These are phyloP conservation scores for Barnardius zonarius DNA, from an alignment of 2,113 vertebrate species.

Conservation along the genomic window DNA sequence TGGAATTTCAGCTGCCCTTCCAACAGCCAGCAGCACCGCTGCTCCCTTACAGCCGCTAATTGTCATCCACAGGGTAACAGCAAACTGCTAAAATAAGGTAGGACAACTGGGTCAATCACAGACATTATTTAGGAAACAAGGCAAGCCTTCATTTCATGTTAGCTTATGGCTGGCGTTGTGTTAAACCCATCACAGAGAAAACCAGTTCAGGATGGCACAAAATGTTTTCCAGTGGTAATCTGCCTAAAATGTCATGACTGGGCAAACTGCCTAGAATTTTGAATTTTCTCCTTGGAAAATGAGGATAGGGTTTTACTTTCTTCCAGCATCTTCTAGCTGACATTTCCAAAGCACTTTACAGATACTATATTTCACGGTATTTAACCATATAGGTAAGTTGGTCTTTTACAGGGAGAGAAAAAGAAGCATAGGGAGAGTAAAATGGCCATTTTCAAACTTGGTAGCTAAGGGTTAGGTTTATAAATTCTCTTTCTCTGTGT, in stretches of 20 bases:
- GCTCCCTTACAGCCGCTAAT: background rate
- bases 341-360: background rate
- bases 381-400: background rate
- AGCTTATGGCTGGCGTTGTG: background rate
- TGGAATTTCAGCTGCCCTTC: constrained; percentile 49
- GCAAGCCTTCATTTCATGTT: background rate
- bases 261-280: background rate
- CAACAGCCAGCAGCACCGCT: background rate
- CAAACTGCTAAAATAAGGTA: background rate
- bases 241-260: background rate
- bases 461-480: background rate
- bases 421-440: background rate
- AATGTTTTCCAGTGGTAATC: background rate
- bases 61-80: background rate
- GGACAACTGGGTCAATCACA: background rate
- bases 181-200: background rate
- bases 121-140: background rate
- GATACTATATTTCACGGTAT: background rate
- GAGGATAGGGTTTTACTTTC: background rate
- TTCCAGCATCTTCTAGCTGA: background rate
- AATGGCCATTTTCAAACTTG: background rate
- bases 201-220: background rate
- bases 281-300: background rate
- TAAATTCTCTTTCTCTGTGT: background rate
- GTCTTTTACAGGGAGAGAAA: background rate